Base-by-base conservation (phyloP, 2,888 invertebrate species). In the Lissocephala sabroskyi region DNA sequence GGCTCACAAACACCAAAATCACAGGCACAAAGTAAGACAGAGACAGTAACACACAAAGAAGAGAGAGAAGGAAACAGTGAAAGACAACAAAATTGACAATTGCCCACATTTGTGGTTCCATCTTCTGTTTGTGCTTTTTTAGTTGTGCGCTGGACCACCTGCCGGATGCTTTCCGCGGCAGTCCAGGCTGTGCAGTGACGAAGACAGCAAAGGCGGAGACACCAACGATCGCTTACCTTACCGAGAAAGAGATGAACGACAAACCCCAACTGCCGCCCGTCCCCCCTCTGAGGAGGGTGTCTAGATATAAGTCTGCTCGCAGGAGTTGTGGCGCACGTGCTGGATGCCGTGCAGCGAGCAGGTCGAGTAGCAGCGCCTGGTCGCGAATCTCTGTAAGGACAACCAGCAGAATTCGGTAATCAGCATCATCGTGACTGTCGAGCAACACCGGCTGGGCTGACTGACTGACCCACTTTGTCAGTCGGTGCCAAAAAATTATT, bases 221-320 rank as follows among this genome's bases (percentile, higher is more conserved):
- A 23, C 3, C 28, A 41, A 16, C 23, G 7, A 56, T 60, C 58
- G 65, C 68, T 77, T 70, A 70, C 68, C 68, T 76, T 65, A 74
- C 66, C 74, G 52, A 48, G 44, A 62, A 59, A 57, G 42, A 42
- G 16, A 37, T 13, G 7, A 23, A 23, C 3, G 7, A 23, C 23
- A 23, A 23, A 23, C 23, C 3, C 3, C 4, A 5, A 23, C 23
- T 23, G 3, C 11, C 4, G 33, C 32, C 30, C 37, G 43, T 45
- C 52, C 30, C 43, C n/a, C n/a, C n/a, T n/a, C n/a, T n/a, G n/a
- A n/a, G n/a, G n/a, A n/a, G n/a, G n/a, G n/a, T n/a, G 75, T 90
- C 90, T 92, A 92, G 88, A 92, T 92, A 87, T 89, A 92, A 82
- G 92, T 92, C 86, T 92, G 92, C 87, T 92, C 92, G 87, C 92